Evolutionary conservation across 2,888 invertebrate genomes (phyloP).

Genomic region (Boloria selene): DNA sequence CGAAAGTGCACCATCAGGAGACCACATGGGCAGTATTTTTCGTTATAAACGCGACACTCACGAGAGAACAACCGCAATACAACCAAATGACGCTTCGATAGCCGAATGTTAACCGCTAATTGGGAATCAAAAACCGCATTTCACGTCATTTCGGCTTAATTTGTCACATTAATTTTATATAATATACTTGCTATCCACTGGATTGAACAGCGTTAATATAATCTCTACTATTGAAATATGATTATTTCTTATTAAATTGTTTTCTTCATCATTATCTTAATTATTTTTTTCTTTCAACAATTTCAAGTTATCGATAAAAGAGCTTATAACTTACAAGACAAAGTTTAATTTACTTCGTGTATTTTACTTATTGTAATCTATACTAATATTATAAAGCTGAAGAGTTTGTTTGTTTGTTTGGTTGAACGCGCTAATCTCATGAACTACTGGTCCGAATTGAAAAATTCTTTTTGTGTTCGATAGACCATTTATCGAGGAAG

Average conservation of each 20-base stretch:
- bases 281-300: no score
- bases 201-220: not conserved
- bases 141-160: conserved; percentile 36
- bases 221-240: not conserved
- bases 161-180: conserved; percentile 34
- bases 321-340: no score
- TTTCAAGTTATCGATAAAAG: no score
- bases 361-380: no score
- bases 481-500: no score
- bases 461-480: no score
- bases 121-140: conserved; percentile 51
- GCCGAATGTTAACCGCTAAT: conserved; percentile 63
- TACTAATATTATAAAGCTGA: no score
- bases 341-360: no score
- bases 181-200: not conserved
- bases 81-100: conserved; percentile 55
- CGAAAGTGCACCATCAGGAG: not conserved
- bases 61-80: conserved; percentile 36
- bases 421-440: no score
- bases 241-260: not conserved
- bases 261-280: no score
- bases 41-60: conserved; percentile 21
- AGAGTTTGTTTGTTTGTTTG: no score
- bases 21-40: conserved; percentile 17
- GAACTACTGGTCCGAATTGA: no score